Evolutionary conservation across 1,140 invertebrate species (phyloP).

Genomic region (Cephus cinctus): DNA sequence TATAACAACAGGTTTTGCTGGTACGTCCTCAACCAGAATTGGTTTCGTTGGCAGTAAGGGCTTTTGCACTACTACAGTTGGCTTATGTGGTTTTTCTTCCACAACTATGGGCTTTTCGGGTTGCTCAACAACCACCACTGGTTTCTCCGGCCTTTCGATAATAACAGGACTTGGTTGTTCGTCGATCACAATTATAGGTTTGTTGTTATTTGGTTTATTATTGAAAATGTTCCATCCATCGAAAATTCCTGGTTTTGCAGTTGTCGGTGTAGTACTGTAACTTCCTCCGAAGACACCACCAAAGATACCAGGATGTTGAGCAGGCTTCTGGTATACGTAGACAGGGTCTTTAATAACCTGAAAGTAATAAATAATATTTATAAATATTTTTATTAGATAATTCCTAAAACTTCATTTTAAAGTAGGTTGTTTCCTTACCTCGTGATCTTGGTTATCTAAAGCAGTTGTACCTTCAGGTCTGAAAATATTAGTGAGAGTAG

Average conservation of each 20-base stretch:
- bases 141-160: too few relatives aligned
- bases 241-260: background rate
- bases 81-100: background rate
- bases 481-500: too few relatives aligned
- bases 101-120: too few relatives aligned
- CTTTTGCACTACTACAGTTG: too few relatives aligned
- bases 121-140: too few relatives aligned
- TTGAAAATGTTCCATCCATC: conserved; percentile 10
- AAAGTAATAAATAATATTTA: background rate
- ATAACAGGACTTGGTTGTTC: background rate
- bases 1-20: background rate
- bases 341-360: conserved; percentile 14
- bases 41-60: background rate
- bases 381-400: background rate
- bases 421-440: conserved; percentile 1
- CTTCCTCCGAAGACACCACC: background rate
- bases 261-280: too few relatives aligned
- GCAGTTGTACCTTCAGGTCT: background rate
- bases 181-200: background rate
- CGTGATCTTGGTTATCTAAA: conserved; percentile 2
- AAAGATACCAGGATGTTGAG: background rate
- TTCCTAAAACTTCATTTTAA: background rate
- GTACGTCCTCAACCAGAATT: too few relatives aligned
- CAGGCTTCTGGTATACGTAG: conserved; percentile 9
- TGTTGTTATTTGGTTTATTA: background rate